Percentiles rank a stretch among this genome's conserved stretches.
phyloP scores from a whole-genome alignment of 2,888 invertebrate species.

The Metopia argyrocephala region DNA sequence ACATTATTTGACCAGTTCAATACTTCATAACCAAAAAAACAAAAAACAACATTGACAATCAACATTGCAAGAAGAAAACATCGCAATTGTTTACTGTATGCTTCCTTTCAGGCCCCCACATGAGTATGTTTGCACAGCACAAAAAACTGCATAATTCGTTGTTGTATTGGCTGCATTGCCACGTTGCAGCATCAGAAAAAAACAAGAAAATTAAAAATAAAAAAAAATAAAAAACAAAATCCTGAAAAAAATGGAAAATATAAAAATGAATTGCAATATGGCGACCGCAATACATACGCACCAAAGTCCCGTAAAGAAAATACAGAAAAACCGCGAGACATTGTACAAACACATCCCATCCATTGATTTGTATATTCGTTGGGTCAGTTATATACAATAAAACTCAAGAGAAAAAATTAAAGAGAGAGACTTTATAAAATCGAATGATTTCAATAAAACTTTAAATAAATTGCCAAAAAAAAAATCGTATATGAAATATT shows the following conservation, averaged over 20 bases:
- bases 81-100: neutral
- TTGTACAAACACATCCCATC: conserved; percentile 64
- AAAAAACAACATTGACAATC: neutral
- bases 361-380: conserved; percentile 55
- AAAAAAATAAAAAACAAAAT: conserved; percentile 41
- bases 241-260: neutral
- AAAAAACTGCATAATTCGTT: neutral
- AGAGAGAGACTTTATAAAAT: conserved; percentile 33
- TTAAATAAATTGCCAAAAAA: conserved; percentile 4
- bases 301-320: conserved; percentile 63
- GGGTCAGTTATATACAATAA: conserved; percentile 43
- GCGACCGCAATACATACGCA: conserved; percentile 74
- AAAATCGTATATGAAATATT: too few relatives aligned
- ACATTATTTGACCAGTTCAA: conserved; percentile 54
- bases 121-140: neutral
- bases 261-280: conserved; percentile 75
- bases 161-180: neutral
- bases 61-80: neutral
- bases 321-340: conserved; percentile 64
- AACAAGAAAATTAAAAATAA: conserved; percentile 4
- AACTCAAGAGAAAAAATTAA: conserved; percentile 56
- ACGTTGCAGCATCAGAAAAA: neutral
- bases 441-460: conserved; percentile 16
- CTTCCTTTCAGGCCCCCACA: neutral
- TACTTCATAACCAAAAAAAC: conserved; percentile 42